Percentiles rank a stretch among this genome's conserved stretches.
These are phyloP conservation scores for Pegoplata infirma DNA, from an alignment of 2,888 invertebrate species.

Conservation along the genomic window DNA sequence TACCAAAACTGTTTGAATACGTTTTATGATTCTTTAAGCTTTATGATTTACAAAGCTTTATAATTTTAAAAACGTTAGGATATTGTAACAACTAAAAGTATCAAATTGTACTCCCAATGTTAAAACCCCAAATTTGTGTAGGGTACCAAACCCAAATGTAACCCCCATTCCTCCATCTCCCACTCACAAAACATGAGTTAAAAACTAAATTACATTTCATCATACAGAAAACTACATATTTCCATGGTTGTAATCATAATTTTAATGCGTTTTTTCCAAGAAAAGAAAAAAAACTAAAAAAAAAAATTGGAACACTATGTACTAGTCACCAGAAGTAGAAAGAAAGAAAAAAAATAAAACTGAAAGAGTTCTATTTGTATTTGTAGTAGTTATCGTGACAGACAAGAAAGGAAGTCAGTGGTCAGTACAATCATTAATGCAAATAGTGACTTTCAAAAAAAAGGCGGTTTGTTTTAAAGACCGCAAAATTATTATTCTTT, in stretches of 20 bases:
- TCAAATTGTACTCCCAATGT: no score
- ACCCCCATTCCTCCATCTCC: no score
- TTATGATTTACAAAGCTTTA: no score
- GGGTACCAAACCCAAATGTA: no score
- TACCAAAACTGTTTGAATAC: no score
- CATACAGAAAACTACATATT: conserved; percentile 36
- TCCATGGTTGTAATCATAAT: conserved; percentile 59
- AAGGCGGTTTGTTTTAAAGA: conserved; percentile 42
- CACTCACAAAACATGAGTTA: conserved; percentile 40
- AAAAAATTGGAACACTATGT: conserved; percentile 56
- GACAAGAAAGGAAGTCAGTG: conserved; percentile 62
- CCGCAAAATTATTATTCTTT: conserved; percentile 56
- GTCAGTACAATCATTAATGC: conserved; percentile 56
- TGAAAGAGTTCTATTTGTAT: neutral
- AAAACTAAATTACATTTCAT: conserved; percentile 63
- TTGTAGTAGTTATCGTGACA: conserved; percentile 49
- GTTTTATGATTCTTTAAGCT: no score
- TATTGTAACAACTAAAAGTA: no score
- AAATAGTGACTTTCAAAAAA: conserved; percentile 27
- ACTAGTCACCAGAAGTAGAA: no score
- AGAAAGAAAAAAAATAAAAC: neutral
- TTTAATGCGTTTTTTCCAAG: conserved; percentile 58
- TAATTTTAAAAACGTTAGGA: no score
- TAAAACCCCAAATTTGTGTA: no score
- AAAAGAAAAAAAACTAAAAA: conserved; percentile 18